phyloP scores from a whole-genome alignment of 2,888 invertebrate genomes.

The Trissolcus brochymenae region DNA sequence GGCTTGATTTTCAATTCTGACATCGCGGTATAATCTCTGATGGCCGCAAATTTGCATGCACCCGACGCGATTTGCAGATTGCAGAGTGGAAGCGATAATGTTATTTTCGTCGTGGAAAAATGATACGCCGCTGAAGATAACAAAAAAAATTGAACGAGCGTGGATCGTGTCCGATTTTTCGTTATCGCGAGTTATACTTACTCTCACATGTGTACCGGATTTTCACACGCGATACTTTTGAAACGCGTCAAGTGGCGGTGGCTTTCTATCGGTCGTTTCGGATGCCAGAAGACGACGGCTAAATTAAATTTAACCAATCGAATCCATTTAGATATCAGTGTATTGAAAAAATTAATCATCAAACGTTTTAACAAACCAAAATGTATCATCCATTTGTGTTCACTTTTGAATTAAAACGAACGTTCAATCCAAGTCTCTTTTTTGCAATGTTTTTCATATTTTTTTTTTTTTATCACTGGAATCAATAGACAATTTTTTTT shows the following conservation, averaged over 20 bases:
- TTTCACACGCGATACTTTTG: conserved; percentile 41
- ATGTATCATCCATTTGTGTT: too few relatives aligned
- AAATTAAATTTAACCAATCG: conserved; percentile 8
- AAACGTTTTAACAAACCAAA: too few relatives aligned
- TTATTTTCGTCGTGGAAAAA: conserved; percentile 1
- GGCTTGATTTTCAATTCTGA: conserved; percentile 16
- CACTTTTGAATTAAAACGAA: too few relatives aligned
- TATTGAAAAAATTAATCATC: too few relatives aligned
- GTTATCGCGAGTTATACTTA: conserved; percentile 27
- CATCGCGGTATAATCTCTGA: neutral
- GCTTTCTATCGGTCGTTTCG: conserved; percentile 16
- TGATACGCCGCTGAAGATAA: neutral
- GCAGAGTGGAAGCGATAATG: too few relatives aligned
- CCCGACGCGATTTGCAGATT: too few relatives aligned
- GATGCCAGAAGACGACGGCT: conserved; percentile 4
- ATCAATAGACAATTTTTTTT: neutral
- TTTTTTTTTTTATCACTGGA: neutral
- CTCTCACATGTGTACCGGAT: conserved; percentile 22
- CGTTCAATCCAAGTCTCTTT: neutral
- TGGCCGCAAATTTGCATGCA: too few relatives aligned
- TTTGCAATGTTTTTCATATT: conserved; percentile 3
- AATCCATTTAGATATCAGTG: too few relatives aligned
- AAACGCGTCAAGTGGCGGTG: conserved; percentile 12
- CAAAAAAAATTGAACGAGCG: conserved; percentile 32
- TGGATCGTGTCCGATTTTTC: conserved; percentile 21